Evolutionary conservation across 1,140 invertebrate species (phyloP), one percentile per base, ranked within the genome.

Genomic region (Papilio polyxenes): DNA sequence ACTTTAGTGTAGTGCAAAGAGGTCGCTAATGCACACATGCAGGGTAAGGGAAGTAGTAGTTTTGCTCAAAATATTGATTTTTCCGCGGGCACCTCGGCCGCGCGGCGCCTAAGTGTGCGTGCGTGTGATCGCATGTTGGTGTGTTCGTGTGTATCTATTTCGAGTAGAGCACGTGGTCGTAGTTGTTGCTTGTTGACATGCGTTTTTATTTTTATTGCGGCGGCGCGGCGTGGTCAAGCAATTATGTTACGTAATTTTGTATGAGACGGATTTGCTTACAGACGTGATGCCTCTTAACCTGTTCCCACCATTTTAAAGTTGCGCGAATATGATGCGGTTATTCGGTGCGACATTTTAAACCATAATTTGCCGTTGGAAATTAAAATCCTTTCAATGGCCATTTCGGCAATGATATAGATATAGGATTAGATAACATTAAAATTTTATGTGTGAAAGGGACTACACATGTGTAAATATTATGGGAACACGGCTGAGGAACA

Each of bases 1-100:
- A 82, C 91, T 81, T 92, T 93, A 82, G n/a, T 53, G 62, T 79
- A 53, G 81, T 78, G 65, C 69, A 59, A 80, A 76, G 75, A 81
- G 83, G 86, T 82, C 82, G 85, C 85, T 85, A 82, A 89, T 88
- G 82, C 92, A 93, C 92, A 94, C 92, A 89, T 75, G 44, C 72
- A 83, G 83, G 85, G 85, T 91, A 89, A 91, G 92, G 93, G 93
- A 93, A 94, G 93, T 92, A 94, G 93, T 92, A 94, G 92, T 93
- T 94, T 93, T 93, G 93, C 92, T 94, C 92, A 94, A 94, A 94
- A 94, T 94, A 94, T 94, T 93, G 93, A 94, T 94, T 94, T 94
- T 93, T 93, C 92, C 89, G 90, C 91, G 89, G 88, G 90, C 85
- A 84, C 85, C 87, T 89, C 89, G 88, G 86, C 89, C 89, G 89